Base-by-base conservation (phyloP, 1,140 invertebrate genomes). In the Mycetomoellerius zeteki region DNA sequence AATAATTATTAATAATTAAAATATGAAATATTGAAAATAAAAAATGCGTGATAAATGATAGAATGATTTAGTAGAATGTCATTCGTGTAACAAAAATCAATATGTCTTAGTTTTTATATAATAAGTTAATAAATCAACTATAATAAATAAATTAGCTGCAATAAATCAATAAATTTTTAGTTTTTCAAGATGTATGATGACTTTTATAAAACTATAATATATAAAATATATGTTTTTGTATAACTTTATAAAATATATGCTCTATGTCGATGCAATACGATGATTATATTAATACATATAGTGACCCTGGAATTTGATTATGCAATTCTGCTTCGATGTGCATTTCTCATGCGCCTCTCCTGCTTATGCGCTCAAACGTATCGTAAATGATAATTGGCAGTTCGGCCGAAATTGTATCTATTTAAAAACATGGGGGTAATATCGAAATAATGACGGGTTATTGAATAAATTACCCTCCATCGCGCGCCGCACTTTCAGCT, bases 401-500 rank as follows among this genome's bases (percentile, higher is more conserved):
- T 82, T 73, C 37, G 67, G 19, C 21, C 54, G 37, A 73, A 82
- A 82, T 82, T 58, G 54, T 82, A 73, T 82, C 80, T 60, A 82
- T 82, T 82, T 82, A 73, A 82, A 82, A 58, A 82, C 67, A 82
- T 12, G 12, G 19, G 67, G 14, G 56, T 82, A 60, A 82, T 77
- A 50, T 64, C 50, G 47, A 78, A 65, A 56, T 78, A 85, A 85
- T 78, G 21, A 78, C 62, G 30, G 75, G 60, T 54, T 56, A 85
- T 65, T 85, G 24, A 78, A 85, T 67, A 85, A 75, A 76, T 85
- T 85, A 85, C 60, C 21, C 37, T 62, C 27, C n/a, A 85, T 85
- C 43, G 27, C 47, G 58, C 47, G 21, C 33, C 21, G 73, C 33
- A 50, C 75, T 85, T 78, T 85, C 50, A 78, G n/a, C 47, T 50